Base-by-base conservation (phyloP, 1,140 invertebrate species). In the Penaeus indicus region DNA sequence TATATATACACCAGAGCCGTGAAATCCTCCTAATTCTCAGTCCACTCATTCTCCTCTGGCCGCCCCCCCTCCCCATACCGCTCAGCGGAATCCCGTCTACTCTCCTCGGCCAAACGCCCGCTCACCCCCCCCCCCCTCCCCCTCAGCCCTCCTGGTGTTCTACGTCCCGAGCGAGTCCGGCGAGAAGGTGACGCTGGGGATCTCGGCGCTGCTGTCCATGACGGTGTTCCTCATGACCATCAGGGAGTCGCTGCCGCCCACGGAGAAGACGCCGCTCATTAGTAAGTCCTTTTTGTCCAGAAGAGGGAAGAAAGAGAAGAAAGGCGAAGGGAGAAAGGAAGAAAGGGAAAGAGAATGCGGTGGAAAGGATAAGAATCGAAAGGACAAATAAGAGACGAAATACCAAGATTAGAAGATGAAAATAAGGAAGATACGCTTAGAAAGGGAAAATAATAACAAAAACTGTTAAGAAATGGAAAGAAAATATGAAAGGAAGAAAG, bases 161-260 rank as follows among this genome's bases (percentile, higher is more conserved):
- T 98, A 97, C 93, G 97, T 98, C 92, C 97, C 97, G 47, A 96
- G 96, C 25, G 97, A 98, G 92, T 97, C 96, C 3, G 97, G 97
- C 3, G 97, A 98, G 92, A 98, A 98, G 93, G 96, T 97, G 67
- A 96, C 96, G 18, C 93, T 97, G 42, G 97, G 97, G 32, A 98
- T 98, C 88, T 97, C 96, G 80, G 97, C 97, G 1, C 94, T 98
- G 1, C 94, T 98, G 7, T 97, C 97, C 8, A 98, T 98, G 96
- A 98, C 97, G 0, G 97, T 98, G 18, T 98, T 98, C 92, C 94
- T 98, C 4, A 98, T 98, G 97, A 96, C 97, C 22, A 97, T 98
- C 27, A 93, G 97, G 81, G 97, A 98, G 92, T 97, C 96, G 75
- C 94, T 98, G 91, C 97, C 97, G n/a, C 97, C 97, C 0, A 98